Base-by-base conservation (phyloP, 2,797 vertebrate species). In the Synaphobranchus kaupii region DNA sequence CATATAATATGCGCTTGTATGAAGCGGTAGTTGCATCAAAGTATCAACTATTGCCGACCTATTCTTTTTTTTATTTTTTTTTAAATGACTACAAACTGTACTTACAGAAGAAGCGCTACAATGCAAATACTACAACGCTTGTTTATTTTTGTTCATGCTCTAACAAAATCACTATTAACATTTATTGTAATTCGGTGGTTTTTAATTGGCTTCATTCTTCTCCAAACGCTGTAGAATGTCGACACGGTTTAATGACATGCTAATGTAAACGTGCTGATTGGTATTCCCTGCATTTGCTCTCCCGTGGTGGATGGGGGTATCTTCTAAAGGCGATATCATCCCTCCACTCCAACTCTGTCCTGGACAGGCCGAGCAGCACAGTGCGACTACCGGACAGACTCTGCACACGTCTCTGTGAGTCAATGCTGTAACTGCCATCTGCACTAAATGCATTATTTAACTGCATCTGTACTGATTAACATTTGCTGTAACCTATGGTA, bases 381-480 rank as follows among this genome's bases (percentile, higher is more conserved):
- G 80, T 13, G 81, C 17, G 48, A 86, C 60, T 76, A 52, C 68
- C 85, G 86, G 78, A 47, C 56, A 25, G 81, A 78, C 44, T 28
- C 73, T 7, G 44, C 63, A 85, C 80, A 87, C 66, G 25, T 82
- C 17, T 44, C 22, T 96, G 95, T 90, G 94, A 94, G 94, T 95
- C 93, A 94, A 94, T 92, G 94, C 93, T 92, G 92, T 92, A 92
- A 93, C 94, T 94, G 95, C 96, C 96, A 97, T 97, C 96, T 97
- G 96, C 95, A 96, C 92, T 91, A 93, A 92, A 95, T 97, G 96
- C 96, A 97, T 97, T 97, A 97, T 97, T 97, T 97, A 97, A 95
- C 96, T 95, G 95, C 90, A 89, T 90, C 95, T 96, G 95, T 94
- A 93, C 95, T 96, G 96, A 97, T 97, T 96, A 97, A 96, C 96